Conservation (phyloP, 2,888 invertebrate genomes). For the Nephrotoma flavescens region DNA sequence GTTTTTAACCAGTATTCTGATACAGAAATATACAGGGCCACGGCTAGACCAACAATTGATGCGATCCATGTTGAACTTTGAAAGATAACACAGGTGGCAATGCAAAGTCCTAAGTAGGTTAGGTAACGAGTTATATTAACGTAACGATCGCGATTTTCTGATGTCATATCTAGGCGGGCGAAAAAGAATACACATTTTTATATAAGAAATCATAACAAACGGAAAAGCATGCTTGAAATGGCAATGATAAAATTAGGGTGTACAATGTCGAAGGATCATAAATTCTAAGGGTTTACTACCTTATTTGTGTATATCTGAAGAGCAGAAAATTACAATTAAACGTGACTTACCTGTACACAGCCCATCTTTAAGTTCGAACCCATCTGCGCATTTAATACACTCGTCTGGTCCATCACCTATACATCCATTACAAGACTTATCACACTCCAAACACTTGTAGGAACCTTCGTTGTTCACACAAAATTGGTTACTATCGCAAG, state of each 20-base stretch:
- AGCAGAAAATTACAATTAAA: background rate
- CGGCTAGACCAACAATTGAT: constrained; percentile 61
- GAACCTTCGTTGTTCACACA: constrained; percentile 83
- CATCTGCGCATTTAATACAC: constrained; percentile 67
- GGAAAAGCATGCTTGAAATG: background rate
- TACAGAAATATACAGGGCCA: constrained; percentile 66
- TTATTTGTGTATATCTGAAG: no score
- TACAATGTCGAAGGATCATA: background rate
- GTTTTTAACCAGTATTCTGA: constrained; percentile 60
- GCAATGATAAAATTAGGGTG: background rate
- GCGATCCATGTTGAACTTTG: constrained; percentile 66
- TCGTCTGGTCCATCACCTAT: constrained; percentile 83
- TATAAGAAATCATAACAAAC: background rate
- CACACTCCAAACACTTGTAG: constrained; percentile 61
- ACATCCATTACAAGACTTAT: constrained; percentile 70
- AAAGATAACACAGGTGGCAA: constrained; percentile 74
- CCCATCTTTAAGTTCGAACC: constrained; percentile 54
- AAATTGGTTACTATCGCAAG: constrained; percentile 54
- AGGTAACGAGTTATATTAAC: constrained; percentile 56
- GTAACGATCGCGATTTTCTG: constrained; percentile 37
- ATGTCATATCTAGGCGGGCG: constrained; percentile 28
- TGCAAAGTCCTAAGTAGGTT: constrained; percentile 70
- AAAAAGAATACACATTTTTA: background rate
- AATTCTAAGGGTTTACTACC: no score
- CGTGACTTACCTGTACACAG: constrained; percentile 51